Base-by-base conservation (phyloP, 2,113 vertebrate species). In the Anguilla rostrata region DNA sequence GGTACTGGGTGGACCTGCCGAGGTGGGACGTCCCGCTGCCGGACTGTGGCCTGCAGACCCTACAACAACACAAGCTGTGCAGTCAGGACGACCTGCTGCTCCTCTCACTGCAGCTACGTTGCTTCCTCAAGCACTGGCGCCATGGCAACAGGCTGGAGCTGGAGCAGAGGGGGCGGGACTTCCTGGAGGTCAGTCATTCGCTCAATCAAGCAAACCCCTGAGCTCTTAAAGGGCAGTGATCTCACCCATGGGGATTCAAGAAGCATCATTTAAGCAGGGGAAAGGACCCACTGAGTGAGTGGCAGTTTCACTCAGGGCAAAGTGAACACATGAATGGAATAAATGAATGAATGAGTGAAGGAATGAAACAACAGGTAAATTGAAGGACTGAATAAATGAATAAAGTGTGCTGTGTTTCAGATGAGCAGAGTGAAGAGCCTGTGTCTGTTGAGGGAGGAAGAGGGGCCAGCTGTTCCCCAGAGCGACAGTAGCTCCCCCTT, bases 41-140 rank as follows among this genome's bases (percentile, higher is more conserved):
- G 43, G 43, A 8, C 5, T 11, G 49, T 53, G 49, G 49, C 22
- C 60, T 84, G 16, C 95, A 97, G 91, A 93, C 95, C 53, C 88
- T 95, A 29, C 92, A 97, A 88, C 96, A 97, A 91, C 96, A 96
- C 90, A 96, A 96, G 87, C 96, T 96, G 91, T 96, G 95, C 95
- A 97, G 95, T 88, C 96, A 96, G 89, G 96, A 96, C 89, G 96
- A 94, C 90, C 95, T 97, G 86, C 93, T 96, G 86, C 92, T 95
- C 78, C 96, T 98, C 49, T 97, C 95, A 80, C 90, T 98, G 93
- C 97, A 99, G 92, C 96, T 99, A 86, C 96, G 97, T 84, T 96
- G 97, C 96, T 96, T 99, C 91, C 95, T 99, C 82, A 97, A 98
- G 89, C 93, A 95, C 88, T 98, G 97, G 97, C 95, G 94, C 66